Evolutionary conservation across 2,797 vertebrate species (phyloP).

Genomic region (Macropus fuliginosus): DNA sequence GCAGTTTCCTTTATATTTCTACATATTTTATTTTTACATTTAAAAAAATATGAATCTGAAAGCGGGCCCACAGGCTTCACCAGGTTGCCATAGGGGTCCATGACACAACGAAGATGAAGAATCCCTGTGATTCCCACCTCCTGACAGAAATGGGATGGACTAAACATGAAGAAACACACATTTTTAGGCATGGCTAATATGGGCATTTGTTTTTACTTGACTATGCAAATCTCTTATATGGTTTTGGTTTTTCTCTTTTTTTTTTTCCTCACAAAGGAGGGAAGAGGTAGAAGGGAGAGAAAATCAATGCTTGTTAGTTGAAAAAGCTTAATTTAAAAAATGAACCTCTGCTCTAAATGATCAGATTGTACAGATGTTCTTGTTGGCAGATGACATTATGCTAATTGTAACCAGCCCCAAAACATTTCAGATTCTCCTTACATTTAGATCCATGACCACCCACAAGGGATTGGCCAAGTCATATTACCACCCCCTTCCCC

Average conservation of each 20-base stretch:
- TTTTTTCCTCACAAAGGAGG: background rate
- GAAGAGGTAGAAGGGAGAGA: background rate
- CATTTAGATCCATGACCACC: background rate
- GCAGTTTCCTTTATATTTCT: background rate
- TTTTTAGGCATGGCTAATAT: background rate
- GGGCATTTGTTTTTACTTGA: background rate
- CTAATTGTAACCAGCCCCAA: background rate
- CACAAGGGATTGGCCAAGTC: background rate
- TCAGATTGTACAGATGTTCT: constrained; percentile 5
- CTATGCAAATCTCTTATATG: background rate
- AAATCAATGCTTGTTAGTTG: background rate
- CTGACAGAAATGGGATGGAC: background rate
- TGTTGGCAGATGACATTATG: background rate
- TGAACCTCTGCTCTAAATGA: background rate
- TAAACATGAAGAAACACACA: background rate
- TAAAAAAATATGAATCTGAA: background rate
- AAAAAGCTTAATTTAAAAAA: constrained; percentile 1
- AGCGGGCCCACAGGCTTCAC: background rate
- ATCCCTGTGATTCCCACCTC: background rate
- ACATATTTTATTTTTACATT: background rate
- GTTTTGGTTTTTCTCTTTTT: background rate
- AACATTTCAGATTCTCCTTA: background rate
- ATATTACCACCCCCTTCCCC: background rate
- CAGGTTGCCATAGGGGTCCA: background rate
- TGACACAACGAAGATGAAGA: background rate